Evolutionary conservation across 2,113 vertebrate genomes (phyloP), one percentile per base, ranked within the genome.

Genomic region (Osmerus mordax): DNA sequence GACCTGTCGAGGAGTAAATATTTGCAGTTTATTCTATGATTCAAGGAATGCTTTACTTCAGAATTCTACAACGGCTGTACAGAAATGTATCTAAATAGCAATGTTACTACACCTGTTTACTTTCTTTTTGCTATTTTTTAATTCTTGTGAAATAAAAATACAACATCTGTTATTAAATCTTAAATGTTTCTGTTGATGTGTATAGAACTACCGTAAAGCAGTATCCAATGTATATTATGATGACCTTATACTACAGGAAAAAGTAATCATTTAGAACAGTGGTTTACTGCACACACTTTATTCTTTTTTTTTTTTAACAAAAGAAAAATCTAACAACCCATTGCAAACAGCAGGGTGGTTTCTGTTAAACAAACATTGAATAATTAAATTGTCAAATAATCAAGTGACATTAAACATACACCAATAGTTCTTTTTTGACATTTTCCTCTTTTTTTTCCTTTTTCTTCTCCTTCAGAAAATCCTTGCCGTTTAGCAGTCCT

Each of bases 191-290:
- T 36, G 32, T 36, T 36, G 32, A 36, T 36, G 32, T 36, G 4
- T 36, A 36, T 0, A 36, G 32, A 7, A 36, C 32, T 36, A 3
- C 6, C 4, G 32, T 36, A 36, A 36, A 36, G 7, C 4, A 36
- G 32, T 36, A 36, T 36, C 32, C 32, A 36, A 36, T 36, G 32
- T 36, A 36, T 36, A 36, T 36, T 36, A 36, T 36, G 4, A 36
- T 7, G 7, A 7, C 66, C 77, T 47, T 12, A 11, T 8, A 47
- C 41, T 47, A 47, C 9, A 47, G 41, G 41, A 47, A 47, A 12
- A 9, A 47, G 1, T 5, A 47, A 47, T 9, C 1, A 47, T 47
- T 47, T 47, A 84, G 67, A 88, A 84, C 81, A 85, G 80, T 87
- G 83, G 60, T 55, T 25, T 51, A 19, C 23, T 60, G 58, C 23